Base-by-base conservation (phyloP, 2,888 invertebrate genomes). In the Tholera decimalis region DNA sequence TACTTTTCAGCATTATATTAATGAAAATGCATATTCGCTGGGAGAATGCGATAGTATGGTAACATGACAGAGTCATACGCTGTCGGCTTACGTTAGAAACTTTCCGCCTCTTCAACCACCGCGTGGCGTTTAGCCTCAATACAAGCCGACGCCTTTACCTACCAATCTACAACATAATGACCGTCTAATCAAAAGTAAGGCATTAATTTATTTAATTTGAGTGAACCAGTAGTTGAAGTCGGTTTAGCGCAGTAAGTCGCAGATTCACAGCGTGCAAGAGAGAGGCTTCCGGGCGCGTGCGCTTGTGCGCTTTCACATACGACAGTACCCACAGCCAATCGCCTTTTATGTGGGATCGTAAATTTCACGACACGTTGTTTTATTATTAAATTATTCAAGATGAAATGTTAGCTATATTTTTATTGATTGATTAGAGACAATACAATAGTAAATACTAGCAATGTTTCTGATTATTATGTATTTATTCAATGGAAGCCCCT, bases 151-250 rank as follows among this genome's bases (percentile, higher is more conserved):
- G 84, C 86, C 85, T 87, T 67, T 71, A 83, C 76, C 83, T 77
- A 81, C 85, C 82, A 87, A 89, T 88, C 86, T 85, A 80, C 76
- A 55, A 78, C 74, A 81, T 90, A 89, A 89, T 88, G 82, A 86
- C 84, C 77, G 74, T 79, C 86, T 88, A 90, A 89, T 91, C 88
- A 87, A 84, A 86, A 84, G 77, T 85, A 85, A 87, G 84, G 84
- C 78, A 83, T 84, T 86, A 78, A 83, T 82, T 82, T 78, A 85
- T 83, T 86, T 86, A 85, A 75, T 77, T 78, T 67, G 58, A 68
- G 82, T 79, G 77, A 82, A 86, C 81, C 64, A 77, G 84, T 85
- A 84, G 85, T 89, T 88, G 84, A 74, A 75, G 79, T 82, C 77
- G 76, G 76, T 80, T 84, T 84, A 83, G 79, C 73, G 77, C 72